Evolutionary conservation across 2,113 vertebrate species (phyloP).

Genomic region (Procapra przewalskii): DNA sequence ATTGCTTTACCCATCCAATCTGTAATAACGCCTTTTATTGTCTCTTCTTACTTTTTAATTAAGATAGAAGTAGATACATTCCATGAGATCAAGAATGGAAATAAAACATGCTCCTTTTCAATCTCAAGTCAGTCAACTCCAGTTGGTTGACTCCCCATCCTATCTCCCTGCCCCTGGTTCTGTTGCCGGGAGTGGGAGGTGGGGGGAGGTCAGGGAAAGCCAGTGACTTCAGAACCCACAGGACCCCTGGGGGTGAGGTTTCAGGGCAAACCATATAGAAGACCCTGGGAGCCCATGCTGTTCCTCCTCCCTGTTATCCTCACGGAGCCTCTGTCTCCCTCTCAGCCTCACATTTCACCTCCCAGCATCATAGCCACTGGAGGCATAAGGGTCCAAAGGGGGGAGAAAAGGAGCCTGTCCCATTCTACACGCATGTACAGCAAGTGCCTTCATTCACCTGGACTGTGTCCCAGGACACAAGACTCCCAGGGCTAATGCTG

Average conservation of each 20-base stretch:
- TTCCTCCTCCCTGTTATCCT: accelerated
- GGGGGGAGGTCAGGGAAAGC: neutral
- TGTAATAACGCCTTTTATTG: constrained; percentile 54
- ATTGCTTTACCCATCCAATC: constrained; percentile 50
- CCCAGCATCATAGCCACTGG: accelerated
- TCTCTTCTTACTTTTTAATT: constrained; percentile 66
- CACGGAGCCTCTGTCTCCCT: accelerated
- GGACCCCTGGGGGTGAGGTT: no score
- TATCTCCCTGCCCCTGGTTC: neutral
- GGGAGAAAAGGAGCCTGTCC: no score
- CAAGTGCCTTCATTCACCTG: no score
- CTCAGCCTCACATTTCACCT: neutral
- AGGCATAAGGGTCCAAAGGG: no score
- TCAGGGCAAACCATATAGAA: neutral
- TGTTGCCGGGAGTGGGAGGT: neutral
- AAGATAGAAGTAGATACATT: constrained; percentile 42
- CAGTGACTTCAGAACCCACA: neutral
- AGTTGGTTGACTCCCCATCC: neutral
- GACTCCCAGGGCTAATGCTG: neutral
- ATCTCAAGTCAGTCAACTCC: neutral
- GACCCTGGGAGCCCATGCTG: accelerated
- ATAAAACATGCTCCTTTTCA: neutral
- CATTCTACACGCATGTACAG: accelerated
- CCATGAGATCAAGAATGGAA: constrained; percentile 2
- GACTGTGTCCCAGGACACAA: no score